Conservation (phyloP, 2,797 vertebrate genomes). For the Kryptolebias ocellatus region DNA sequence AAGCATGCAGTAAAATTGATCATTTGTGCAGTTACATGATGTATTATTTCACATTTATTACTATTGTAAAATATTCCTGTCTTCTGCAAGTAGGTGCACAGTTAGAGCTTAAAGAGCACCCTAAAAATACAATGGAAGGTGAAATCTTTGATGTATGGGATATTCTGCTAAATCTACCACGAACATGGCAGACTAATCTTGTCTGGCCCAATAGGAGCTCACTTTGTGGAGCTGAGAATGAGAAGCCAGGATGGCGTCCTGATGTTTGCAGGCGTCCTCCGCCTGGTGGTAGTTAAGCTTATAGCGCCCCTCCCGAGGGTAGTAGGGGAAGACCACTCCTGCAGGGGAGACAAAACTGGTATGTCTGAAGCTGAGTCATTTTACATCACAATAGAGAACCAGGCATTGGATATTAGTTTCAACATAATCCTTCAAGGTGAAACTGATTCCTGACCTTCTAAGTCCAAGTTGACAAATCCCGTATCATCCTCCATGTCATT, state of each 20-base stretch:
- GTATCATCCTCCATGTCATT: constrained; percentile 94
- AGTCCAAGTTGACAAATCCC: constrained; percentile 92
- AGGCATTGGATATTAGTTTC: neutral
- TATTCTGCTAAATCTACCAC: neutral
- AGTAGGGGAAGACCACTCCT: constrained; percentile 97
- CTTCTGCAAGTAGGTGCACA: neutral
- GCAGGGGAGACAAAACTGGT: constrained; percentile 21
- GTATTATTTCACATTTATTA: constrained; percentile 24
- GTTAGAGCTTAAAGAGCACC: neutral
- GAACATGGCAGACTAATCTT: neutral
- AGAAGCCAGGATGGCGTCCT: constrained; percentile 93
- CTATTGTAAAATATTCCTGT: constrained; percentile 20
- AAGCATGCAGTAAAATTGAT: constrained; percentile 22
- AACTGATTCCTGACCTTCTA: constrained; percentile 85
- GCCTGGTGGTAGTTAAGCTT: constrained; percentile 91
- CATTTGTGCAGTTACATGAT: constrained; percentile 10
- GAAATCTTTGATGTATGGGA: neutral
- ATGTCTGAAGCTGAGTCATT: neutral
- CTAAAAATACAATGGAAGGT: neutral
- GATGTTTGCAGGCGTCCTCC: constrained; percentile 86
- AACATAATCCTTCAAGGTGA: too few species aligned
- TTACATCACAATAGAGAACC: too few species aligned
- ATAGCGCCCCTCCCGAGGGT: constrained; percentile 90
- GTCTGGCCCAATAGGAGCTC: constrained; percentile 4
- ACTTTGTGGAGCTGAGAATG: constrained; percentile 90